Base-by-base conservation (phyloP, 1,140 invertebrate species). In the Drosophila takahashii region DNA sequence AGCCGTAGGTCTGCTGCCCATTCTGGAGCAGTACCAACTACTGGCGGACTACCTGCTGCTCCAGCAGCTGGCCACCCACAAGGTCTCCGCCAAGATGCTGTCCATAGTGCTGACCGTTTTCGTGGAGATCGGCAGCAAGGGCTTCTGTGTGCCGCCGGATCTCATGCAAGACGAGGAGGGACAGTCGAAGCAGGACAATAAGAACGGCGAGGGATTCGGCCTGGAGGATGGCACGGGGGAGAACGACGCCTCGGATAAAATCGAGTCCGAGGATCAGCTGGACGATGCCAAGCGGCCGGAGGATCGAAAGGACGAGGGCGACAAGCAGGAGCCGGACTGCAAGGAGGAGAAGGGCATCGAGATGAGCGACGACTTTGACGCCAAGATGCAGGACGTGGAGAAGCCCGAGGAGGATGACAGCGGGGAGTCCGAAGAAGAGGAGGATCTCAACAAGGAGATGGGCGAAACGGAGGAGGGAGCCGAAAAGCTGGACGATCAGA, bases 81-180 rank as follows among this genome's bases (percentile, higher is more conserved):
- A 97, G 74, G 93, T 96, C 0, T 95, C 95, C 3, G 95, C 95
- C 60, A 99, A 99, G 93, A 95, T 98, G 89, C 92, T 96, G 7
- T 96, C 96, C 4, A 94, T 98, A 2, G 93, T 99, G 29, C 92
- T 98, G 18, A 96, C 95, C 53, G 95, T 98, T 7, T 99, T 99
- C 89, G 94, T 96, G 0, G 96, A 98, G 66, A 93, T 99, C 3
- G 95, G 96, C 18, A 93, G 94, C 32, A 98, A 98, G 93, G 99
- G 99, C 44, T 99, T 99, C 92, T 99, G 98, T 90, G 94, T 97
- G 52, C 98, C 98, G 11, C 95, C 96, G 18, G 97, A 98, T 86
- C 92, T 96, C 4, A 92, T 94, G 78, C 90, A 94, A 11, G 95
- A 95, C n/a, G 95, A 96, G 86, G 94, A 95, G 62, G 94, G 94